Conservation (phyloP, 1,140 invertebrate species). For the Cherax destructor region DNA sequence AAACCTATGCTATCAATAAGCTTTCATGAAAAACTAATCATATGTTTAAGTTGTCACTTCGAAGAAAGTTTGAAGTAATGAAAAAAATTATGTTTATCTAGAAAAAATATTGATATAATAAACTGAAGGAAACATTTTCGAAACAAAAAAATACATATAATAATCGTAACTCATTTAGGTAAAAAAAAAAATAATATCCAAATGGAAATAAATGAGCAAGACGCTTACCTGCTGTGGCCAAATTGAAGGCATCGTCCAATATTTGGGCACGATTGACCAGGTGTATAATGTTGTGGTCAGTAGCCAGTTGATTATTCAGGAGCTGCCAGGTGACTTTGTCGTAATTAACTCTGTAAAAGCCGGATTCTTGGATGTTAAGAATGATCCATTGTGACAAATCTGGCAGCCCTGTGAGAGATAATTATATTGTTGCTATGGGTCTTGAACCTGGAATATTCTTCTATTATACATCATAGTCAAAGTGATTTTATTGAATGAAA, state of each 20-base stretch:
- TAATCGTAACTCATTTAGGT: no score
- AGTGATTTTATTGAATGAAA: no score
- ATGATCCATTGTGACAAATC: conserved; percentile 58
- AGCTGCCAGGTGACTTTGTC: conserved; percentile 77
- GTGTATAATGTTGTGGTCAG: conserved; percentile 75
- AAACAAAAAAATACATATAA: no score
- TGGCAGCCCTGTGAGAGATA: background rate
- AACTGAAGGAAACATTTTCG: no score
- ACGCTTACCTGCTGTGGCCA: conserved; percentile 80
- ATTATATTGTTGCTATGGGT: background rate
- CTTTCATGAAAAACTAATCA: background rate
- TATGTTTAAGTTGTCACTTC: no score
- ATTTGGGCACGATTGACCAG: conserved; percentile 78
- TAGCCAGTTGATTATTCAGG: conserved; percentile 74
- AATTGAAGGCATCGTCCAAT: conserved; percentile 89
- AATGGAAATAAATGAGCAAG: no score
- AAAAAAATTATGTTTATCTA: background rate
- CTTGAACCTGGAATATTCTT: no score
- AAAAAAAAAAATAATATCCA: no score
- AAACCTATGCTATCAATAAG: background rate
- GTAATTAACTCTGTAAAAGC: conserved; percentile 80
- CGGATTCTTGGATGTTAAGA: conserved; percentile 69
- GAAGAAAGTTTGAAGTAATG: no score
- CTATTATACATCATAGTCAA: no score
- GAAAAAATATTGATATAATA: background rate